These are phyloP conservation scores for Pycnomerus fuliginosus DNA, from an alignment of 2,888 invertebrate species.

Conservation along the genomic window DNA sequence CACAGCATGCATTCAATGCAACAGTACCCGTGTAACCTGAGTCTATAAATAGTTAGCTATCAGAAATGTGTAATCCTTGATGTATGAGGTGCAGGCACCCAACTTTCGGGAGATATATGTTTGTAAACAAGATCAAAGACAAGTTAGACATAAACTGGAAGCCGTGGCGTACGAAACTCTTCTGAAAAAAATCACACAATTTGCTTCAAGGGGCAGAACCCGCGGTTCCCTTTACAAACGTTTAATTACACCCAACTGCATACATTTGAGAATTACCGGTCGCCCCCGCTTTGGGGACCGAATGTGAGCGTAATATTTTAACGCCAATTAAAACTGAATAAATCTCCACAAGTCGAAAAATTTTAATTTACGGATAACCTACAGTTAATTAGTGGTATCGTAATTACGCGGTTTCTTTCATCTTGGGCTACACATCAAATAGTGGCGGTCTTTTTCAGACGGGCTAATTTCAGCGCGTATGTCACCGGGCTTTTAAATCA, in stretches of 20 bases:
- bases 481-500: constrained; percentile 9
- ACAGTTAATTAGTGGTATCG: constrained; percentile 26
- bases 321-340: constrained; percentile 22
- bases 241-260: too few species aligned
- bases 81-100: constrained; percentile 23
- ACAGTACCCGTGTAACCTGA: constrained; percentile 16
- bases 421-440: constrained; percentile 12
- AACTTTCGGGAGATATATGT: constrained; percentile 17
- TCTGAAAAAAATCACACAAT: too few species aligned
- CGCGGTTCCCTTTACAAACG: too few species aligned
- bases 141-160: neutral
- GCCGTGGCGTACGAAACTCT: neutral
- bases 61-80: constrained; percentile 23
- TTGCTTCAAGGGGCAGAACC: too few species aligned
- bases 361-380: too few species aligned
- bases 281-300: neutral
- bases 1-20: constrained; percentile 22
- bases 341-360: constrained; percentile 19
- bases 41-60: constrained; percentile 23
- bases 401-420: constrained; percentile 27
- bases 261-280: too few species aligned
- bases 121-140: constrained; percentile 24
- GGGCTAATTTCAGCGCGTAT: constrained; percentile 9
- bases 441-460: neutral
- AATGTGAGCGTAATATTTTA: constrained; percentile 9